phyloP scores from a whole-genome alignment of 2,888 invertebrate species.

The Podabrus alpinus region DNA sequence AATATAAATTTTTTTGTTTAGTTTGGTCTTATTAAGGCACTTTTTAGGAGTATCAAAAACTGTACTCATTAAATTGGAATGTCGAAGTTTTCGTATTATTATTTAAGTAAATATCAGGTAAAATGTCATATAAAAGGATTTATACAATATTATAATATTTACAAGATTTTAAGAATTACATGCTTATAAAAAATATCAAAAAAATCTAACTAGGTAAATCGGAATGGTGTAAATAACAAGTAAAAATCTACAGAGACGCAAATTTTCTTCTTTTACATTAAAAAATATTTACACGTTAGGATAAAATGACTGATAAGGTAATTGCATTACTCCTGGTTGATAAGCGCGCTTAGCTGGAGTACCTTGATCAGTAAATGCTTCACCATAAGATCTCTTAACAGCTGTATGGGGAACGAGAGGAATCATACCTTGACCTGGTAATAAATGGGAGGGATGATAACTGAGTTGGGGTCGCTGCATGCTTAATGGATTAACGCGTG shows the following conservation, averaged over 20 bases:
- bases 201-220: not conserved
- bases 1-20: not conserved
- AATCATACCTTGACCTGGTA: conserved; percentile 44
- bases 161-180: not conserved
- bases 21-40: conserved; percentile 4
- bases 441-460: conserved; percentile 41
- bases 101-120: conserved; percentile 3
- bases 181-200: not conserved
- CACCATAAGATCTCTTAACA: conserved; percentile 53
- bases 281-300: conserved; percentile 47
- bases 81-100: not conserved
- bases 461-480: conserved; percentile 39
- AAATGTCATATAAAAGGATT: not conserved
- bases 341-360: conserved; percentile 51
- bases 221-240: not conserved
- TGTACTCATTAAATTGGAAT: conserved; percentile 6
- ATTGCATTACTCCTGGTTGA: conserved; percentile 44
- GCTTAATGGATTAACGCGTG: conserved; percentile 34
- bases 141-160: not conserved
- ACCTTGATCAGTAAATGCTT: conserved; percentile 52
- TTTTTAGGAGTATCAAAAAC: not conserved
- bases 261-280: not conserved
- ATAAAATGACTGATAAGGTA: conserved; percentile 52
- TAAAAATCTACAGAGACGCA: not conserved
- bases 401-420: conserved; percentile 49